phyloP scores from a whole-genome alignment of 2,888 invertebrate species.

The Tethea ocularis region DNA sequence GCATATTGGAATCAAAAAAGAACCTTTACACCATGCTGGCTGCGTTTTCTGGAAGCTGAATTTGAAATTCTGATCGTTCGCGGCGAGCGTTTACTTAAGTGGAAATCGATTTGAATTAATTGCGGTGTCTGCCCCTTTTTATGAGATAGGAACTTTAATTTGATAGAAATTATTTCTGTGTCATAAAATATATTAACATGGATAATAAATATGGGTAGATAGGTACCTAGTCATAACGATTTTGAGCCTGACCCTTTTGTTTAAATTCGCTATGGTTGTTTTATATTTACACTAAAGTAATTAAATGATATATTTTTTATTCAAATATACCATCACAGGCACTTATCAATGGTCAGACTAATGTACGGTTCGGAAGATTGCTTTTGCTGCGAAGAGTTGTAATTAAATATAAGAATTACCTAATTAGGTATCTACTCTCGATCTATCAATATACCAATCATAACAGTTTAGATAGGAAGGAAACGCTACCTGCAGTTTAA shows the following conservation, averaged over 20 bases:
- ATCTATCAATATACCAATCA: too few relatives aligned
- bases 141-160: slow-evolving; percentile 71
- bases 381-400: too few relatives aligned
- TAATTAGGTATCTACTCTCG: too few relatives aligned
- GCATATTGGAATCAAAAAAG: slow-evolving; percentile 82
- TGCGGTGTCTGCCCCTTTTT: slow-evolving; percentile 62
- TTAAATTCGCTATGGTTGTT: too few relatives aligned
- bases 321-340: too few relatives aligned
- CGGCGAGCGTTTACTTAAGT: slow-evolving; percentile 70
- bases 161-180: slow-evolving; percentile 59
- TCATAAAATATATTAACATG: slow-evolving; percentile 38
- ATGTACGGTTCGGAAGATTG: too few relatives aligned
- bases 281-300: not conserved
- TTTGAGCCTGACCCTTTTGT: not conserved
- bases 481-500: too few relatives aligned
- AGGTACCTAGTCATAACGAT: too few relatives aligned
- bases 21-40: slow-evolving; percentile 78
- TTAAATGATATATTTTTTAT: too few relatives aligned
- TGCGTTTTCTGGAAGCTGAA: slow-evolving; percentile 71
- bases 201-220: slow-evolving; percentile 16
- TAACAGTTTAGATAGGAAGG: too few relatives aligned
- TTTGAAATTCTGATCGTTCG: slow-evolving; percentile 81
- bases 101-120: slow-evolving; percentile 82
- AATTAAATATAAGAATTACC: too few relatives aligned
- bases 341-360: too few relatives aligned